phyloP scores from a whole-genome alignment of 1,140 invertebrate species.

The Drosophila sp. region DNA sequence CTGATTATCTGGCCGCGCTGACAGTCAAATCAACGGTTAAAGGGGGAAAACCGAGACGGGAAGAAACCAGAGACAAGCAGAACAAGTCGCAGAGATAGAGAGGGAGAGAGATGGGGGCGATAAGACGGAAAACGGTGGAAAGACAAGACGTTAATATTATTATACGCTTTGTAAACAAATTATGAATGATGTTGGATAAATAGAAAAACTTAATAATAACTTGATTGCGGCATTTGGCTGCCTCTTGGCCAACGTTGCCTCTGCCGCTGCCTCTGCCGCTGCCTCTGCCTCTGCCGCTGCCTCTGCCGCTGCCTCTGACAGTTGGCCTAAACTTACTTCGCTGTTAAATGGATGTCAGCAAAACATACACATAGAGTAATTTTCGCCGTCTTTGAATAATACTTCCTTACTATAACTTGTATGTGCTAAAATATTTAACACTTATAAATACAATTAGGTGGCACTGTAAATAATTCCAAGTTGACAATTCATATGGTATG shows the following conservation, averaged over 20 bases:
- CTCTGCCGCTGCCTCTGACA: too few species aligned
- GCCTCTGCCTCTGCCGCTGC: background rate
- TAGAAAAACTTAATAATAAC: conserved; percentile 84
- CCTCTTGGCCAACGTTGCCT: conserved; percentile 1
- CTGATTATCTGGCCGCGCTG: conserved; percentile 72
- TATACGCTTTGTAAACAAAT: conserved; percentile 83
- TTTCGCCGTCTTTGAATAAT: too few species aligned
- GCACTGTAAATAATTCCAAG: too few species aligned
- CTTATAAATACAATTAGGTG: too few species aligned
- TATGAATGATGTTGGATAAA: conserved; percentile 83
- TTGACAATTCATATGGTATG: too few species aligned
- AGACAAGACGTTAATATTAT: conserved; percentile 80
- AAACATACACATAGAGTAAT: too few species aligned
- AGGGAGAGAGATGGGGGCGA: background rate
- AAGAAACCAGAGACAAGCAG: background rate
- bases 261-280: background rate
- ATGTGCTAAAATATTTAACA: background rate
- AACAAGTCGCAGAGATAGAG: background rate
- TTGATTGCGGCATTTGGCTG: conserved; percentile 79
- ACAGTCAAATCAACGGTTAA: conserved; percentile 56
- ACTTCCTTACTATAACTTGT: too few species aligned
- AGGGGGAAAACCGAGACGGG: background rate
- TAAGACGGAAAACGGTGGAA: conserved; percentile 34
- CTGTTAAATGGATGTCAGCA: too few species aligned
- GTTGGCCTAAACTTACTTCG: background rate